These are phyloP conservation scores for Genyomyrus donnyi DNA, from an alignment of 2,113 vertebrate species.

Conservation along the genomic window DNA sequence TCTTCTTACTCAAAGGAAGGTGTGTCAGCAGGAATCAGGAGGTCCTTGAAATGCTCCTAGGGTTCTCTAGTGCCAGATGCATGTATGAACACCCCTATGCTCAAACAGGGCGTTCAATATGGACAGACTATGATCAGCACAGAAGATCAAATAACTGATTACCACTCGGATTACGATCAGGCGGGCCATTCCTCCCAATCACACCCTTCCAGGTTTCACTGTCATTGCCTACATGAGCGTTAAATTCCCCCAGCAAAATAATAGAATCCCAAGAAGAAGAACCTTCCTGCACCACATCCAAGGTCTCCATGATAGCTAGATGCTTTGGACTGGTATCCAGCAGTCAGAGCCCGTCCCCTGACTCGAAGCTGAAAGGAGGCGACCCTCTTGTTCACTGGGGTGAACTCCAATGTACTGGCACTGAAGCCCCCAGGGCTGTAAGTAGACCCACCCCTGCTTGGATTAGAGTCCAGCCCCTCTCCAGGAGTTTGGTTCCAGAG, in stretches of 20 bases:
- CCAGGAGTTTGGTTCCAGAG: neutral
- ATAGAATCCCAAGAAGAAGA: neutral
- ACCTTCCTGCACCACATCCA: neutral
- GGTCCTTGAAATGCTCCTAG: neutral
- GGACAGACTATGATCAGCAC: neutral
- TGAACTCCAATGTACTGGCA: neutral
- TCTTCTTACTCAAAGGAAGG: neutral
- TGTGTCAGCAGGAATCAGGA: neutral
- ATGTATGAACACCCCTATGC: neutral
- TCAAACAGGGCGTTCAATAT: neutral
- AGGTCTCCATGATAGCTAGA: neutral
- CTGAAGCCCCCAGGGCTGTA: neutral
- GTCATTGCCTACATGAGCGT: neutral
- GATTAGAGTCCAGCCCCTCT: neutral
- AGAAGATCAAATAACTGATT: too few species aligned
- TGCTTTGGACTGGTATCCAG: neutral
- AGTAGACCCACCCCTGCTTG: neutral
- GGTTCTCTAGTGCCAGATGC: neutral
- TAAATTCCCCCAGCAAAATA: neutral
- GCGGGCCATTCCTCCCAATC: neutral
- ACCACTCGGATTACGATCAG: neutral
- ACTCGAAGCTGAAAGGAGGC: neutral
- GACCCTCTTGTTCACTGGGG: neutral
- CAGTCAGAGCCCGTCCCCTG: neutral
- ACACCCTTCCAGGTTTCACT: neutral